Base-by-base conservation (phyloP, 92 coral and sea anemone genomes). In the Plumapathes pennacea region DNA sequence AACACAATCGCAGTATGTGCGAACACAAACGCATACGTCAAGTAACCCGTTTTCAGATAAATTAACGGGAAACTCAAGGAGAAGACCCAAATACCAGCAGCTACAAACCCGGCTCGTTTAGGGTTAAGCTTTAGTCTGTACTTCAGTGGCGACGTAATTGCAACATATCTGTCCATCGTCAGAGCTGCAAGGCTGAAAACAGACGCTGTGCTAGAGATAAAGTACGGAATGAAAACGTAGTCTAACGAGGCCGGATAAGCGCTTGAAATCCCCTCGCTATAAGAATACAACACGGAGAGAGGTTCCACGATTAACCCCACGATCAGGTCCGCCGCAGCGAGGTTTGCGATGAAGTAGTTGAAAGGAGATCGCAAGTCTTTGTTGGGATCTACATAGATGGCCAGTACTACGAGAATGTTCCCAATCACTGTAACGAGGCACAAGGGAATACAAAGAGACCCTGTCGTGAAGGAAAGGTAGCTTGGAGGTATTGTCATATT, bases 301-400 rank as follows among this genome's bases (percentile, higher is more conserved):
- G 96, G 89, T 20, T 77, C 81, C 32, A 88, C 90, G 0, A 83
- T 56, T 2, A 74, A 49, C 30, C 96, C 96, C 18, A 83, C 80
- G 6, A 88, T 21, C 34, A 88, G 65, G 52, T 88, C 96, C 18
- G 81, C 78, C 9, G 59, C 54, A 28, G 96, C 96, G 20, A 88
- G 53, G 59, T 88, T 88, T 38, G 90, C 96, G 34, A 88, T 84
- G 38, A 88, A 78, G 39, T 73, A 66, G 63, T 81, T 88, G 24
- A 88, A 88, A 30, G 96, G 72, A 38, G 86, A 64, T 21, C 63
- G 76, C 15, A 88, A 64, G 18, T 88, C 86, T 58, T 69, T 80
- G 83, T 83, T 72, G 1, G 96, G 96, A 46, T 88, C 96, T 17
- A 83, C 46, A 47, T 72, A 69, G 42, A 88, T 68, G 10, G 96